Base-by-base conservation (phyloP, 2,797 vertebrate genomes). In the Pseudomugil tenellus region DNA sequence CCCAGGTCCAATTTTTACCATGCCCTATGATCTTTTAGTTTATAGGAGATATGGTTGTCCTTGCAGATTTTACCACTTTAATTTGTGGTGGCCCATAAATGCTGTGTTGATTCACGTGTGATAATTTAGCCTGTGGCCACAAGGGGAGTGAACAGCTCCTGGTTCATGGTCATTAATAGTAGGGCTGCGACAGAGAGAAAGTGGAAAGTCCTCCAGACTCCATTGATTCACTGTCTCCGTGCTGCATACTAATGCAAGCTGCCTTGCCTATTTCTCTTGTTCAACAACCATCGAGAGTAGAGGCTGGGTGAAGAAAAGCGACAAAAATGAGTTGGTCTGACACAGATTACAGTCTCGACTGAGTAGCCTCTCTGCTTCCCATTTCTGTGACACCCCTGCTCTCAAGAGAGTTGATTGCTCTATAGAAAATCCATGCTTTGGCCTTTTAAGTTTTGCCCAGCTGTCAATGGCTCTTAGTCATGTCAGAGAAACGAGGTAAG, bases 41-140 rank as follows among this genome's bases (percentile, higher is more conserved):
- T 95, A 93, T 92, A 94, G 92, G 93, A 93, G 93, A 92, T 86
- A 90, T 92, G 89, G 90, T 90, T 93, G 92, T 93, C 94, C 93
- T 93, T 92, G 89, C 92, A 93, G 91, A 95, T 95, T 95, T 92
- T 92, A 92, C 89, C 88, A 84, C 94, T 96, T 95, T 88, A 92
- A 94, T 96, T 94, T 93, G 94, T 78, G 81, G 92, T 91, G 92
- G 92, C 77, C 93, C 93, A 92, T 96, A 96, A 91, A 95, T 84
- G 92, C 93, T 94, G 89, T 80, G 85, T 93, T 95, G 94, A 95
- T 96, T 95, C 96, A 95, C 85, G 79, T 73, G 89, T 87, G 90
- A 93, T 94, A 95, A 93, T 96, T 93, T 95, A 93, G 81, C 14
- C 48, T 84, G 73, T 16, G 85, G 72, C 83, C 79, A 73, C 74